Evolutionary conservation across 1,140 invertebrate genomes (phyloP).

Genomic region (Diorhabda elongata): DNA sequence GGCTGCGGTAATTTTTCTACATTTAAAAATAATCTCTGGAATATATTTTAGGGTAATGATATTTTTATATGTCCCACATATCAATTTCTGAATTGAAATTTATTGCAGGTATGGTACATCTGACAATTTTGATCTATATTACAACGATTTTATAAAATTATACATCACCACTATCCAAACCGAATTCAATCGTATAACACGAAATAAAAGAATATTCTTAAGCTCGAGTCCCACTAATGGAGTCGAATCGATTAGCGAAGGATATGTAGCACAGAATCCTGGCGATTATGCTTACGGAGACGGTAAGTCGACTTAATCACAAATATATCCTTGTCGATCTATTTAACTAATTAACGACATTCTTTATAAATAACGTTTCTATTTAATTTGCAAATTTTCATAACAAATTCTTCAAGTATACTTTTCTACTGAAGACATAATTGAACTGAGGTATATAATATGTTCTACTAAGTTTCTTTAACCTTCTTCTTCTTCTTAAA

Average conservation of each 20-base stretch:
- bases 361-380: too few species aligned
- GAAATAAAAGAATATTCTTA: constrained; percentile 64
- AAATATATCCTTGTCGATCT: too few species aligned
- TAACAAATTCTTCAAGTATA: too few species aligned
- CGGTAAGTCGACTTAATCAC: constrained; percentile 51
- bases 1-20: too few species aligned
- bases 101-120: constrained; percentile 57
- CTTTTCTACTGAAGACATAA: too few species aligned
- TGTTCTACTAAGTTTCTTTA: too few species aligned
- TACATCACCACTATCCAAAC: constrained; percentile 77
- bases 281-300: constrained; percentile 81
- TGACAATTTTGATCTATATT: constrained; percentile 57
- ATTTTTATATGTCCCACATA: background rate
- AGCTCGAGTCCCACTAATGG: constrained; percentile 94
- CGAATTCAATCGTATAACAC: constrained; percentile 52
- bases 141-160: constrained; percentile 79
- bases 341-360: too few species aligned
- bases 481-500: too few species aligned
- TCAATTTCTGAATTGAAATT: too few species aligned
- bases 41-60: background rate
- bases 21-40: too few species aligned
- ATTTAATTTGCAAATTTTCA: too few species aligned
- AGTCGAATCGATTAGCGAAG: constrained; percentile 65
- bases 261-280: constrained; percentile 71
- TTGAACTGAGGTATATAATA: too few species aligned